Evolutionary conservation across 1,140 invertebrate genomes (phyloP).

Genomic region (Dinothrombium tinctorium): DNA sequence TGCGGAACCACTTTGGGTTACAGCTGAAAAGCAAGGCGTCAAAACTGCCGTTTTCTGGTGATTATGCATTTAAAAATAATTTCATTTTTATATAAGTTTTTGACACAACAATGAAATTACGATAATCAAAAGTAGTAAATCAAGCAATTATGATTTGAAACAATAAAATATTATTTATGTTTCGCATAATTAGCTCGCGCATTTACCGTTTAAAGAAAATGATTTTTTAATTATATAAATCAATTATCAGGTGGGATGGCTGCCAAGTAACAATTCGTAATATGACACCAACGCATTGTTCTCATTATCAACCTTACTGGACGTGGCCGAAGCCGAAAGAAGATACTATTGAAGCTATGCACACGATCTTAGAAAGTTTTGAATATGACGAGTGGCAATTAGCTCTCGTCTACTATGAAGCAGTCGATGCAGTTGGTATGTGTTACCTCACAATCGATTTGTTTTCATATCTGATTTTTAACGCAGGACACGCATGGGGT

Average conservation of each 20-base stretch:
- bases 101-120: too few species aligned
- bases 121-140: too few species aligned
- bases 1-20: constrained; percentile 20
- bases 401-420: constrained; percentile 13
- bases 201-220: too few species aligned
- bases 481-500: constrained; percentile 15
- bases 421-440: constrained; percentile 14
- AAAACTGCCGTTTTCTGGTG: constrained; percentile 17
- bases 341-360: constrained; percentile 9
- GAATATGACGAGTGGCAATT: constrained; percentile 12
- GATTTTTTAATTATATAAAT: too few species aligned
- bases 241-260: constrained; percentile 19
- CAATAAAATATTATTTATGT: too few species aligned
- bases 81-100: background rate
- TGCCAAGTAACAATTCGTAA: constrained; percentile 20
- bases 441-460: background rate
- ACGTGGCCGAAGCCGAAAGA: constrained; percentile 10
- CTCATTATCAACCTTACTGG: constrained; percentile 11
- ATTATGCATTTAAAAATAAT: background rate
- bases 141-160: too few species aligned
- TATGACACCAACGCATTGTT: constrained; percentile 16
- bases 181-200: too few species aligned
- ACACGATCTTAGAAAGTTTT: constrained; percentile 11
- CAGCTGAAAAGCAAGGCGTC: constrained; percentile 18
- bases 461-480: background rate